These are phyloP conservation scores for Ridgeia piscesae DNA, from an alignment of 1,140 invertebrate species.

Conservation along the genomic window DNA sequence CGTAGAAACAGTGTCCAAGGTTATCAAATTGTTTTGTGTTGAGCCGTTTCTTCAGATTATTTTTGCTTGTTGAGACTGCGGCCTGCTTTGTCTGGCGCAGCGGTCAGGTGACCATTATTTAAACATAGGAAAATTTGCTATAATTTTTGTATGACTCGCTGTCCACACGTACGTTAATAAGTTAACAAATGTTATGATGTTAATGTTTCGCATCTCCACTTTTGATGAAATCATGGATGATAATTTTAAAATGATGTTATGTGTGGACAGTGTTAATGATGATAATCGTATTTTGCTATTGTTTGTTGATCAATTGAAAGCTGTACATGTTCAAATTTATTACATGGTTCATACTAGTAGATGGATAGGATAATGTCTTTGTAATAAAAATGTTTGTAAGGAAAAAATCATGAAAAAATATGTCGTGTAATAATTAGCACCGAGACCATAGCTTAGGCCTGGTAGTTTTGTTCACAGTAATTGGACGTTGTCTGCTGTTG, in stretches of 20 bases:
- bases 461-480: background rate
- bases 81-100: background rate
- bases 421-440: background rate
- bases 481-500: background rate
- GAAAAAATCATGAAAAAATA: constrained; percentile 7
- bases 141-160: background rate
- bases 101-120: background rate
- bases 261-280: background rate
- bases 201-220: background rate
- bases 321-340: constrained; percentile 1
- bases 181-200: background rate
- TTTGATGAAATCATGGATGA: constrained; percentile 6
- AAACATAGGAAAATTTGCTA: constrained; percentile 6
- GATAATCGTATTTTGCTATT: background rate
- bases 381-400: background rate
- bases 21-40: background rate
- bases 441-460: background rate
- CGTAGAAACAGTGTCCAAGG: constrained; percentile 3
- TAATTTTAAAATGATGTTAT: background rate
- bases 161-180: background rate
- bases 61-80: background rate
- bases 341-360: background rate
- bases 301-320: constrained; percentile 6
- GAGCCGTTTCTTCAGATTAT: background rate
- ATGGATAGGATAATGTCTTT: background rate